Evolutionary conservation across 2,888 invertebrate species (phyloP), one percentile per base, ranked within the genome.

Genomic region (Oscheius sp.): DNA sequence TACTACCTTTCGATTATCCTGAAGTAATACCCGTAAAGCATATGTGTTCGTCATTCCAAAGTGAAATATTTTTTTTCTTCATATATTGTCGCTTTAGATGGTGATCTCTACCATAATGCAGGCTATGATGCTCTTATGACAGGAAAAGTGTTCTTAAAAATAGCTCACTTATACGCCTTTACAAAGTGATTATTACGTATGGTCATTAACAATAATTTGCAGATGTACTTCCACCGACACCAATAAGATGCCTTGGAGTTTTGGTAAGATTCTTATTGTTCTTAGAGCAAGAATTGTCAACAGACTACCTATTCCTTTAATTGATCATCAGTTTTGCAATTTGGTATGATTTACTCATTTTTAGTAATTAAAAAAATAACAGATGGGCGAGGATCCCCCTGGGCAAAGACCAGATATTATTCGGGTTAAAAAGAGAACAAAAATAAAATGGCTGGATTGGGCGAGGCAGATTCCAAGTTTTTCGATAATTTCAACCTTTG

Each of bases 51-150:
- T 2, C 9, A n/a, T 68, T 49, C 13, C 3, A 16, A 7, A 49
- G 49, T 49, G 21, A 16, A 16, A 45, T 45, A 45, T 16, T 12
- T 12, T 45, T 45, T 45, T 9, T 21, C 64, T 25, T 21, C 23
- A 55, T 55, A 55, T 16, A 49, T 18, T 49, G n/a, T n/a, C n/a
- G n/a, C n/a, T 43, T 3, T 43, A 43, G 69, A 35, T 2, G 2
- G 49, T 21, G 18, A 69, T 0, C 41, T 18, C 45, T 77, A 70
- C 61, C 75, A 77, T 72, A 76, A 77, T 53, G 77, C 77, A 0
- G 75, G 72, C 13, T 77, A 72, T 55, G 77, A 77, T 43, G 75
- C 77, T 9, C 35, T 72, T 12, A 53, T 74, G 1, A 77, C 77
- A 6, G 77, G 77, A 13, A 25, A 70, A 13, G 43, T 77, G 0